Evolutionary conservation across 2,113 vertebrate genomes (phyloP).

Genomic region (Halichoeres trimaculatus): DNA sequence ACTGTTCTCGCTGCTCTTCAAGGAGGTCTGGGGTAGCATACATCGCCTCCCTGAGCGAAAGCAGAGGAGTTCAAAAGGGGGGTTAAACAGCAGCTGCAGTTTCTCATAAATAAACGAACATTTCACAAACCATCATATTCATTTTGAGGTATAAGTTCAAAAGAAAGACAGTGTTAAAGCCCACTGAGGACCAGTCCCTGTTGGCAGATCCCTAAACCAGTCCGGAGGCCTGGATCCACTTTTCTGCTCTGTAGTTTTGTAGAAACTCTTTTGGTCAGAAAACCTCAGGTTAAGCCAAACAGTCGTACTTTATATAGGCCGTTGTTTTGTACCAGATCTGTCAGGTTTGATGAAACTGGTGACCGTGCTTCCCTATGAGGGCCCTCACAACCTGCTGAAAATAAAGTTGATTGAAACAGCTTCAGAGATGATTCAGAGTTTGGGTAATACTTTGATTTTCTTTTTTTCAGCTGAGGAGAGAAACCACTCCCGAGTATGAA

Average conservation of each 20-base stretch:
- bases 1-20: slow-evolving; percentile 8
- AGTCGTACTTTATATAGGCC: not conserved
- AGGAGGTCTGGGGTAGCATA: not conserved
- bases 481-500: not conserved
- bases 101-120: not conserved
- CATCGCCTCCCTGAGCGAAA: not conserved
- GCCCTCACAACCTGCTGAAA: not conserved
- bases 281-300: not conserved
- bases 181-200: slow-evolving; percentile 3
- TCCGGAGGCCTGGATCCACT: too few species aligned
- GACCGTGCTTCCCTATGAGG: too few species aligned
- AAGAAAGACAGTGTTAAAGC: not conserved
- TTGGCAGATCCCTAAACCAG: not conserved
- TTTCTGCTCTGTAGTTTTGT: not conserved
- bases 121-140: not conserved
- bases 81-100: not conserved
- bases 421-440: not conserved
- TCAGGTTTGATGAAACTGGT: not conserved
- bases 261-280: too few species aligned
- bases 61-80: not conserved
- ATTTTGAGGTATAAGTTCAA: not conserved
- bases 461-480: not conserved
- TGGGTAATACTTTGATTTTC: not conserved
- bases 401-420: not conserved
- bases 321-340: not conserved